Conservation (phyloP, 2,888 invertebrate species). For the Emmelina monodactyla region DNA sequence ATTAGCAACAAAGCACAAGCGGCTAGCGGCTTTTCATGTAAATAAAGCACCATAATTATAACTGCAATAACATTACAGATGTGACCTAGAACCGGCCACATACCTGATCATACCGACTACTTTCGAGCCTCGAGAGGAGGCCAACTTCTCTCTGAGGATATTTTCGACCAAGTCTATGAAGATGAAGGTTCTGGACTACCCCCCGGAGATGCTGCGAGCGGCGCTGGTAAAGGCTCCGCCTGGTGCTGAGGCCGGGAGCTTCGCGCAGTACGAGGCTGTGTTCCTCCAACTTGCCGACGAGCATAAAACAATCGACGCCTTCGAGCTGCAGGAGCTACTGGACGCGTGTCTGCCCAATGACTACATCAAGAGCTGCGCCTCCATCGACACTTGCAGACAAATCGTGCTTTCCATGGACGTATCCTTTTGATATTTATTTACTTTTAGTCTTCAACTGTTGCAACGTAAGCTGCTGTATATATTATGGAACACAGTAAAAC, state of each 20-base stretch:
- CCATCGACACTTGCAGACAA: slow-evolving; percentile 90
- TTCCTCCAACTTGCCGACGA: slow-evolving; percentile 91
- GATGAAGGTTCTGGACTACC: slow-evolving; percentile 74
- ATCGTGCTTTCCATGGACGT: slow-evolving; percentile 89
- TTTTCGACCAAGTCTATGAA: slow-evolving; percentile 80
- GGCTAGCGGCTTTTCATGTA: not conserved
- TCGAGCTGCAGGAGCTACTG: slow-evolving; percentile 87
- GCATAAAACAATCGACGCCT: slow-evolving; percentile 87
- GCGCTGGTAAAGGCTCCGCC: slow-evolving; percentile 80
- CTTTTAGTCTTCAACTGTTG: too few species aligned
- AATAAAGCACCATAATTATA: too few species aligned
- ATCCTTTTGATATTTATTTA: slow-evolving; percentile 57
- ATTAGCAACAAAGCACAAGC: not conserved
- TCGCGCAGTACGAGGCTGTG: slow-evolving; percentile 87
- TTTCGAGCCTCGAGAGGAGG: slow-evolving; percentile 90
- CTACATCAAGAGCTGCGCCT: slow-evolving; percentile 93
- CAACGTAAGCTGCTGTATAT: too few species aligned
- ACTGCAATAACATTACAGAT: slow-evolving; percentile 66
- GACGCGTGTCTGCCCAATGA: slow-evolving; percentile 93
- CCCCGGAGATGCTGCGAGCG: slow-evolving; percentile 74
- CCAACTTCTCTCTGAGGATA: slow-evolving; percentile 85
- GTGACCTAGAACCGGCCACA: slow-evolving; percentile 80
- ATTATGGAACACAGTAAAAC: too few species aligned
- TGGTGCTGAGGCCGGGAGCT: slow-evolving; percentile 73
- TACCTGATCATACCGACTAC: slow-evolving; percentile 90